Evolutionary conservation across 2,888 invertebrate species (phyloP).

Genomic region (Athripsodes cinereus): DNA sequence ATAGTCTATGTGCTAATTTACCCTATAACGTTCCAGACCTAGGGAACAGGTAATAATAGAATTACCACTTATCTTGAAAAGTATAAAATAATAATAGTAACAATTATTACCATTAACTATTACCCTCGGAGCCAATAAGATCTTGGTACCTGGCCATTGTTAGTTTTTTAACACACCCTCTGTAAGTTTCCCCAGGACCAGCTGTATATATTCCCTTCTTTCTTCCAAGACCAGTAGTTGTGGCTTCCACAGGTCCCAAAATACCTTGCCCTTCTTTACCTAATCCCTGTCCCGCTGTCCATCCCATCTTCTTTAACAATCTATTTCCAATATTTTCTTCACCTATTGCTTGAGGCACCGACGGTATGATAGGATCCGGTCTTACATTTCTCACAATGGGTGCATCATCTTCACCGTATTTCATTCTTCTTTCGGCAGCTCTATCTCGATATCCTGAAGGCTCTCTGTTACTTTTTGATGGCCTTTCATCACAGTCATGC

Average conservation of each 20-base stretch:
- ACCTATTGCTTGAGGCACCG: constrained; percentile 55
- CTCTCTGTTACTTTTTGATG: constrained; percentile 15
- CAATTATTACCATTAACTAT: constrained; percentile 16
- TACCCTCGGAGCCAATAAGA: constrained; percentile 41
- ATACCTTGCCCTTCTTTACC: constrained; percentile 91
- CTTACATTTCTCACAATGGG: constrained; percentile 45
- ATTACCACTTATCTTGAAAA: too few species aligned
- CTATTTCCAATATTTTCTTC: constrained; percentile 92
- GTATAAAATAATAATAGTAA: too few species aligned
- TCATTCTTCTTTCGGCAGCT: constrained; percentile 90
- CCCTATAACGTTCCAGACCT: too few species aligned
- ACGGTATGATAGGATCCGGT: constrained; percentile 33
- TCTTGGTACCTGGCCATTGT: constrained; percentile 86
- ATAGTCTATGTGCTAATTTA: too few species aligned
- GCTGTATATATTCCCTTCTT: constrained; percentile 72
- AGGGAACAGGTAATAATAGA: too few species aligned
- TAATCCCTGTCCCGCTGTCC: constrained; percentile 95
- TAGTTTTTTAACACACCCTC: constrained; percentile 84
- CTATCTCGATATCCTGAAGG: constrained; percentile 77
- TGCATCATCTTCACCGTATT: constrained; percentile 85
- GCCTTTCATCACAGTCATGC: constrained; percentile 31
- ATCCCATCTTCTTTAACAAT: constrained; percentile 97
- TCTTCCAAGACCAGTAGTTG: constrained; percentile 71
- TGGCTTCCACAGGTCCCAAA: constrained; percentile 86
- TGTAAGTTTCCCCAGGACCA: constrained; percentile 78